Base-by-base conservation (phyloP, 2,797 vertebrate genomes). In the Lophius americanus region DNA sequence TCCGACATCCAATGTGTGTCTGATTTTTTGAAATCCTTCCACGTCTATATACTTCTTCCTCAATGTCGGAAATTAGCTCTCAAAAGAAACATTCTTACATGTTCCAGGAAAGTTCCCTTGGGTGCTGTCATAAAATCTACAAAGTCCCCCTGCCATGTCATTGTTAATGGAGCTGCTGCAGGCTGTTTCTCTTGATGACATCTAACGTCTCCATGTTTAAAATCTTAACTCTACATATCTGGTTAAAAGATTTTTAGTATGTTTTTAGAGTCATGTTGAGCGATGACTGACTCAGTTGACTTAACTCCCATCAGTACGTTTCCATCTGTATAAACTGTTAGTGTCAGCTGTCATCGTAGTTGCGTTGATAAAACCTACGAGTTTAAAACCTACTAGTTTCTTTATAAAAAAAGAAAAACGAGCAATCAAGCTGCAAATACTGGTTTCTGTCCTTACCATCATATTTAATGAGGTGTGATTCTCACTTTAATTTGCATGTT, bases 11-110 rank as follows among this genome's bases (percentile, higher is more conserved):
- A 80, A 61, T 69, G 72, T 65, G 68, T 53, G 39, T 53, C 57
- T 68, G 52, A 68, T 65, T 86, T 81, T 68, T 74, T 81, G 63
- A 73, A 86, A 88, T 76, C 71, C 77, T 67, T 81, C 49, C 65
- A 80, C 87, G 74, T 88, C 88, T 23, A 23, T 23, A 23, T 84
- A 85, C 68, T 75, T 82, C 51, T 41, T 79, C 75, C 73, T 85
- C 69, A 55, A 68, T 75, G 70, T 68, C 64, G 48, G 84, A 85
- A 82, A 35, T 62, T 41, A 68, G 69, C 69, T 85, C 64, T 75
- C 63, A 81, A 71, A 60, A 38, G n/a, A 49, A 49, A 76, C 67
- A 63, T 68, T 42, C 51, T 73, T 79, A 67, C 55, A 63, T 76
- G 64, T 82, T 69, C 61, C 11, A 3, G 54, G 70, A 87, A 78